Evolutionary conservation across 2,113 vertebrate species (phyloP), one percentile per base, ranked within the genome.

Genomic region (Morone chrysops): DNA sequence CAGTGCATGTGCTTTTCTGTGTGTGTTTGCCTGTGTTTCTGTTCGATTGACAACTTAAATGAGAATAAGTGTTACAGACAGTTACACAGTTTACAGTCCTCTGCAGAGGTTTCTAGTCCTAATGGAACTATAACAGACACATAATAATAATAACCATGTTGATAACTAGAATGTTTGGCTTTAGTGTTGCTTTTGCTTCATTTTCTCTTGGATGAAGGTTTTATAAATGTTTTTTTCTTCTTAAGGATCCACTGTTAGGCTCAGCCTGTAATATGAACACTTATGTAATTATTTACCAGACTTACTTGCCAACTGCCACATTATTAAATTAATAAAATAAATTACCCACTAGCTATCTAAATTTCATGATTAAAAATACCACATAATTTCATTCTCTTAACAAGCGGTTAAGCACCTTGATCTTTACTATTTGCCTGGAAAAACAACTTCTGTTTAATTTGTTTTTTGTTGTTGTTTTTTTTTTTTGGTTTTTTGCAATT

Each of bases 391-490:
- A 51, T 76, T 70, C 14, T 60, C 16, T 45, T 22, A 70, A 78
- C 82, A 83, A 69, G 59, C 54, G 53, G 18, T 70, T 76, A 69
- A 75, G 65, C 61, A 88, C 50, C 43, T 75, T 78, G 53, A 80
- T 82, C 53, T 82, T 86, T 50, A 75, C 69, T 57, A 80, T 7
- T 38, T 48, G 40, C 61, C 31, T 0, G 0, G 36, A 31, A 75
- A 83, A 77, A 45, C 18, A 25, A 68, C 11, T 51, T 38, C 7
- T 41, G 8, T 66, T 90, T 70, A 70, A 81, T 75, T 53, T 38
- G 5, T 5, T 73, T 65, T 62, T 62, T 40, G 2, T 62, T 5
- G 8, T 53, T 20, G 17, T 53, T 47, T 40, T 65, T 53, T 47
- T 40, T 65, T 25, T 25, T 53, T 20, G 17, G 20, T 47, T 69